Percentiles rank a stretch among this genome's conserved stretches.
phyloP scores from a whole-genome alignment of 2,888 invertebrate genomes.

The Papilio elwesi region DNA sequence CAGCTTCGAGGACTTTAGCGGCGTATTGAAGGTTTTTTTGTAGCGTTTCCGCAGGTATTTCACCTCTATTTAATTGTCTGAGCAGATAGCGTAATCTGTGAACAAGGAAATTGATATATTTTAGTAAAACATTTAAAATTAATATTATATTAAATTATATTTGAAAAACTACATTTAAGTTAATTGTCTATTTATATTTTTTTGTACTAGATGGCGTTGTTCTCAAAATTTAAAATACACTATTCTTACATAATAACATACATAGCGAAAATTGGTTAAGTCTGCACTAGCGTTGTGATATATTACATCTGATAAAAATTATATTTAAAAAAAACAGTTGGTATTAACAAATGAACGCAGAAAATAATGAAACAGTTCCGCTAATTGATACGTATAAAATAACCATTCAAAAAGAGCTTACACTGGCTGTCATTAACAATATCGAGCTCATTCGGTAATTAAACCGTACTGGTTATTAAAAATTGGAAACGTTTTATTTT shows the following conservation, averaged over 20 bases:
- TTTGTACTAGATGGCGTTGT: too few species aligned
- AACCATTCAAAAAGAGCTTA: neutral
- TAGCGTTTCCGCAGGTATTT: conserved; percentile 94
- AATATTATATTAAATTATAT: neutral
- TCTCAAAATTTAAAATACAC: too few species aligned
- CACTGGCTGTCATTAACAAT: neutral
- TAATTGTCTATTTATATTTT: too few species aligned
- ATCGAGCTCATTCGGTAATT: neutral
- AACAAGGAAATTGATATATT: conserved; percentile 58
- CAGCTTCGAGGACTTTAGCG: conserved; percentile 95
- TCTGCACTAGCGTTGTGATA: too few species aligned
- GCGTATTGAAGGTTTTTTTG: conserved; percentile 97
- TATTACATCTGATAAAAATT: too few species aligned
- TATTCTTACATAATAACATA: too few species aligned
- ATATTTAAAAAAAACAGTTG: too few species aligned
- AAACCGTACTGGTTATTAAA: neutral
- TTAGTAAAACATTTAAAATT: neutral
- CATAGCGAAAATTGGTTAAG: too few species aligned
- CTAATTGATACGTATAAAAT: neutral
- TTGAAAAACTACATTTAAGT: too few species aligned
- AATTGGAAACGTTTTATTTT: neutral
- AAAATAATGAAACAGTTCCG: too few species aligned
- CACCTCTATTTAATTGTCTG: conserved; percentile 93
- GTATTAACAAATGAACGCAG: too few species aligned
- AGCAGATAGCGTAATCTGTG: conserved; percentile 95